These are phyloP conservation scores for Silurus lanzhouensis DNA, from an alignment of 2,797 vertebrate species.

Conservation along the genomic window DNA sequence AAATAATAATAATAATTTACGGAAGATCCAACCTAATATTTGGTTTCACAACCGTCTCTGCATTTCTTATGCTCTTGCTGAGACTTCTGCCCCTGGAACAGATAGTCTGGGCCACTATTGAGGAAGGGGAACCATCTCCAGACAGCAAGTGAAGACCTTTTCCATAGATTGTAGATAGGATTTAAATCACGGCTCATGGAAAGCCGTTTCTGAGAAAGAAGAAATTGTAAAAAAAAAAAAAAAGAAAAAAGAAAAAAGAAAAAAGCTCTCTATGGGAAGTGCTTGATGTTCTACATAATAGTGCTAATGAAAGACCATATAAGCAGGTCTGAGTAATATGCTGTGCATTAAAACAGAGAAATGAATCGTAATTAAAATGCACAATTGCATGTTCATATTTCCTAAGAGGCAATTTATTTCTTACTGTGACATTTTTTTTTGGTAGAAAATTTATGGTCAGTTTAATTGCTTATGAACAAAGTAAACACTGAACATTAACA, in stretches of 20 bases:
- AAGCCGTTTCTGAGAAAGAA: too few species aligned
- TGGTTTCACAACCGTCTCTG: too few species aligned
- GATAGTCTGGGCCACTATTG: too few species aligned
- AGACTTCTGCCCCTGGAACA: too few species aligned
- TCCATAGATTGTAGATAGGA: too few species aligned
- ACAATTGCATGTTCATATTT: not conserved
- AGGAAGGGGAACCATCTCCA: too few species aligned
- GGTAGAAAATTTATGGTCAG: not conserved
- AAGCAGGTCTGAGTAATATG: not conserved
- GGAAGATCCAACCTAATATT: too few species aligned
- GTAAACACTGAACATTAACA: not conserved
- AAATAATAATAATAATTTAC: too few species aligned
- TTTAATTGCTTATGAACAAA: not conserved
- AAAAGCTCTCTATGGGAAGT: not conserved
- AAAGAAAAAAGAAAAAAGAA: not conserved
- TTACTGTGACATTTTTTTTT: not conserved
- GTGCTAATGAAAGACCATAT: not conserved
- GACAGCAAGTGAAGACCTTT: too few species aligned
- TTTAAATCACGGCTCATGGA: too few species aligned
- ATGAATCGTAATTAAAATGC: conserved; percentile 10
- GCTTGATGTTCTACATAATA: not conserved
- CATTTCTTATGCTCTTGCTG: too few species aligned
- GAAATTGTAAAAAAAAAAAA: too few species aligned
- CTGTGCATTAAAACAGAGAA: not conserved
- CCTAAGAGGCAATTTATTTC: not conserved